Evolutionary conservation across 64 coral and sea anemone genomes (phyloP), one percentile per base, ranked within the genome.

Genomic region (Catalaphyllia jardinei): DNA sequence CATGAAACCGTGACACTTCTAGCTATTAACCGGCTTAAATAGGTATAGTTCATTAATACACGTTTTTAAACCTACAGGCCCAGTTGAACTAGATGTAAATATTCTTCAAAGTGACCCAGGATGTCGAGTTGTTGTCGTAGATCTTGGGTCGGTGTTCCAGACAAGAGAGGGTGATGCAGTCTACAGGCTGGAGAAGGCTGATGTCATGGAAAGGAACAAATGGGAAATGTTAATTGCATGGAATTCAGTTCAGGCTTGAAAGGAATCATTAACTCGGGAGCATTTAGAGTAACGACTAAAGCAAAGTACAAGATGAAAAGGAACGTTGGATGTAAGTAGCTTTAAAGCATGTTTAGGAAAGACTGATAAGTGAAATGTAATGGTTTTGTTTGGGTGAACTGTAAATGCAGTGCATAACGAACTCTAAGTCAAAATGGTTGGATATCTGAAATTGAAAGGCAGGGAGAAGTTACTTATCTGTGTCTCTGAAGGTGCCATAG

Each of bases 141-240:
- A 93, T 50, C 76, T 93, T 22, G 91, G 87, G 62, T 93, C 91
- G 1, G 91, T 93, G 51, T 88, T 81, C 91, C 88, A 93, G 64
- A 93, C 86, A 88, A 50, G 79, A 52, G 72, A 22, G 14, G 91
- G 85, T 1, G 76, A 93, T 46, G 78, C 79, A 79, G 86, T 93
- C 7, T 93, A 93, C 76, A 88, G 91, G 91, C 30, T 93, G 5
- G 91, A 88, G 52, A 93, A 93, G 10, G 91, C 87, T 60, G 91
- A 88, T 1, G 91, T 93, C 11, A 78, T 87, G 52, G 72, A 93
- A 64, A 55, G 91, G 31, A 93, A 93, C 30, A 93, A 93, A 52
- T 93, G 91, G 91, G 85, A 88, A 63, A 75, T 93, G 64, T 88
- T 93, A 31, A 93, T 93, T 42, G 22, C 79, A 79, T 93, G 64